Percentiles rank a stretch among this genome's conserved stretches.
These are phyloP conservation scores for Euura lappo DNA, from an alignment of 1,140 invertebrate species.

Conservation along the genomic window DNA sequence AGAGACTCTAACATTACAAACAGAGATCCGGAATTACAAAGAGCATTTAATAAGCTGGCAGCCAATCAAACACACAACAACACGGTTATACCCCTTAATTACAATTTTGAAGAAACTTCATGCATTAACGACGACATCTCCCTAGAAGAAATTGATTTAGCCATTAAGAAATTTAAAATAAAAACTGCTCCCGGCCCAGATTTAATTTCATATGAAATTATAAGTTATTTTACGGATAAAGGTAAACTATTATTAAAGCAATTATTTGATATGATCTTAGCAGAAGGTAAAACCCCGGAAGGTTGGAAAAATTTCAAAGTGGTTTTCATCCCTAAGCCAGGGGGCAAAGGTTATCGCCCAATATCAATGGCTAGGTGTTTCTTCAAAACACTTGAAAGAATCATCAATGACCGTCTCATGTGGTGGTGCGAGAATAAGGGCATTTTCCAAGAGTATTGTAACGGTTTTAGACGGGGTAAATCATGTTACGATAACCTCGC, in stretches of 20 bases:
- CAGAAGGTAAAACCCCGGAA: not conserved
- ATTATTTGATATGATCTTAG: not conserved
- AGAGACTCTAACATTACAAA: not conserved
- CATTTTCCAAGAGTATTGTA: not conserved
- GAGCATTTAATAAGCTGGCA: not conserved
- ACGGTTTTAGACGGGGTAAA: not conserved
- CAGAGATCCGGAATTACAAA: not conserved
- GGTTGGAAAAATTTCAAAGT: not conserved
- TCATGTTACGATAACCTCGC: not conserved
- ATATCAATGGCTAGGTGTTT: not conserved
- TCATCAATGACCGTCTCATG: not conserved
- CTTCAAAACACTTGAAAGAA: not conserved
- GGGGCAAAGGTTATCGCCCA: not conserved
- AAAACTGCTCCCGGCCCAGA: not conserved
- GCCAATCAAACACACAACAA: too few species aligned
- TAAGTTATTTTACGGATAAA: not conserved
- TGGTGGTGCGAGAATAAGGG: not conserved
- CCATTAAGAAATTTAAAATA: not conserved
- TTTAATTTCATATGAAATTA: not conserved
- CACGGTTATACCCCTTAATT: not conserved
- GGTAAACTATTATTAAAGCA: not conserved
- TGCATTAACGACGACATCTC: not conserved
- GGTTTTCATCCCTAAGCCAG: not conserved
- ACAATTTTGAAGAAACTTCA: not conserved
- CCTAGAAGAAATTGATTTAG: not conserved